Conservation (phyloP, 1,140 invertebrate genomes). For the Antheraea mylitta region DNA sequence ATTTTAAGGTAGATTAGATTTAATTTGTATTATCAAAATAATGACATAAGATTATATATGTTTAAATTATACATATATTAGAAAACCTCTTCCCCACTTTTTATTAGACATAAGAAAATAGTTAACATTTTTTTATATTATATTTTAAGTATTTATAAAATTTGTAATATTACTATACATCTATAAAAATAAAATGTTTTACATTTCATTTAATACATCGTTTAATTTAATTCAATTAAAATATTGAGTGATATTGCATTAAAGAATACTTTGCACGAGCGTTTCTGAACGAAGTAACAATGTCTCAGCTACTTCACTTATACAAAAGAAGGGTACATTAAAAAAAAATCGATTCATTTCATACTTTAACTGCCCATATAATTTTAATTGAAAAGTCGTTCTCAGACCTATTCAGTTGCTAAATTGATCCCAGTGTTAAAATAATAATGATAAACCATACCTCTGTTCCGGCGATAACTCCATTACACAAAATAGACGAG, state of each 20-base stretch:
- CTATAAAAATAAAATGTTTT: too few relatives aligned
- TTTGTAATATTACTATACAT: too few relatives aligned
- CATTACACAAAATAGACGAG: conserved; percentile 42
- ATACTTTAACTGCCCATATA: not conserved
- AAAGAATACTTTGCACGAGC: not conserved
- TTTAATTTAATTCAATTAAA: not conserved
- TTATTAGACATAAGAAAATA: too few relatives aligned
- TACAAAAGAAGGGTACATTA: not conserved
- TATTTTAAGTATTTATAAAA: too few relatives aligned
- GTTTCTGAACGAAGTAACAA: not conserved
- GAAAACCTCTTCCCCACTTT: too few relatives aligned
- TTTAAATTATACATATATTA: too few relatives aligned
- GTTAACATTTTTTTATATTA: too few relatives aligned
- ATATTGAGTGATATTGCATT: not conserved
- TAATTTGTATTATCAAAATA: too few relatives aligned
- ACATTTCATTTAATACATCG: not conserved
- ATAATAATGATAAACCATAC: conserved; percentile 47
- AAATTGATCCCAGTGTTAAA: not conserved
- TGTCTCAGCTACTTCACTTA: not conserved
- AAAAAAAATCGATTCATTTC: not conserved
- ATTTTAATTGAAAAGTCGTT: not conserved
- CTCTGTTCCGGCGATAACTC: conserved; percentile 38
- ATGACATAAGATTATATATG: too few relatives aligned
- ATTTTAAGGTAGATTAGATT: too few relatives aligned
- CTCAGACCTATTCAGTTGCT: not conserved